phyloP scores from a whole-genome alignment of 2,797 vertebrate species.

The Microhierax caerulescens region DNA sequence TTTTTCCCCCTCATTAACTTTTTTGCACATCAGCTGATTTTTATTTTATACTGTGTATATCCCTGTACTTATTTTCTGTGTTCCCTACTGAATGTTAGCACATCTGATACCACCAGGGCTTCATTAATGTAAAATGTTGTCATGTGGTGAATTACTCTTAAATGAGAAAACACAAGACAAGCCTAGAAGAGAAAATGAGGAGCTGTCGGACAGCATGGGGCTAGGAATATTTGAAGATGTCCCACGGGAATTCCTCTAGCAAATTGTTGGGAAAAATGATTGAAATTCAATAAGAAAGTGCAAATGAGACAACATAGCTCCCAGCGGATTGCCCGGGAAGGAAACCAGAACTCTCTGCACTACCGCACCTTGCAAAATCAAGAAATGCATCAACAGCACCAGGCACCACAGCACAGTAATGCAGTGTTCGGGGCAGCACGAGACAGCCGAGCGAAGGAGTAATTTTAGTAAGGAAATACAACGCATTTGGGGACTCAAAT shows the following conservation, averaged over 20 bases:
- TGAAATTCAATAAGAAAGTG: slow-evolving; percentile 40
- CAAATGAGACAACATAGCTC: slow-evolving; percentile 34
- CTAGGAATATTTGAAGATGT: slow-evolving; percentile 14
- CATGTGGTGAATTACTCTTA: slow-evolving; percentile 28
- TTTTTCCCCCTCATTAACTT: slow-evolving; percentile 62
- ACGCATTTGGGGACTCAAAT: background rate
- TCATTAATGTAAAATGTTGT: slow-evolving; percentile 58
- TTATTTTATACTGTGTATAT: slow-evolving; percentile 12
- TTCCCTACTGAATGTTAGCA: slow-evolving; percentile 10
- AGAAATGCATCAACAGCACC: background rate
- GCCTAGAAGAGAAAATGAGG: slow-evolving; percentile 24
- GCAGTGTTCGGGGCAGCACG: rapidly evolving
- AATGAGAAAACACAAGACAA: slow-evolving; percentile 26
- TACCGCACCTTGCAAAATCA: background rate
- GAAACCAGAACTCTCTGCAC: background rate
- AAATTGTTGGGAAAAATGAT: slow-evolving; percentile 48
- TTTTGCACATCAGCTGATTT: slow-evolving; percentile 60
- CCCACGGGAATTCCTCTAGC: background rate
- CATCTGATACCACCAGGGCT: slow-evolving; percentile 27
- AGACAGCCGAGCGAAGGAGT: background rate
- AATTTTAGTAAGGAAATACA: background rate
- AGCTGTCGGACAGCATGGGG: background rate
- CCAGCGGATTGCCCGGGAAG: background rate
- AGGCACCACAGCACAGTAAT: rapidly evolving
- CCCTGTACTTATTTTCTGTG: slow-evolving; percentile 8